Conservation (phyloP, 2,113 vertebrate genomes). For the Scomber scombrus region DNA sequence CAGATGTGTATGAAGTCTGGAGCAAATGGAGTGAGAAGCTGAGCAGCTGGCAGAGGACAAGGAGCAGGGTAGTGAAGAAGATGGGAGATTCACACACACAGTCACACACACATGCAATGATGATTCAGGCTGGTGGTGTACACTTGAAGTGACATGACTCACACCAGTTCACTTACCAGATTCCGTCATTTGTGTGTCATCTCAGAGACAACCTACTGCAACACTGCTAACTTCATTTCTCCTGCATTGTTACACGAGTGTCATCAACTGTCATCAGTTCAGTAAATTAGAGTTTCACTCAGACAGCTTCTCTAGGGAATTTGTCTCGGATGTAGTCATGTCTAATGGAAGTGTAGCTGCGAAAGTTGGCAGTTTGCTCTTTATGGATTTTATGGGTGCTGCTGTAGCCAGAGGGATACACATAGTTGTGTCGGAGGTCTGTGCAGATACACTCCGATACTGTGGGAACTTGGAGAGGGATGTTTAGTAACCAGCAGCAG, state of each 20-base stretch:
- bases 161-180: conserved; percentile 70
- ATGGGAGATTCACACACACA: conserved; percentile 45
- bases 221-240: conserved; percentile 68
- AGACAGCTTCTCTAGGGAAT: conserved; percentile 62
- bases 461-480: conserved; percentile 3
- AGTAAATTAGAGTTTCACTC: conserved; percentile 68
- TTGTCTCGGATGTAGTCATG: conserved; percentile 58
- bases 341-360: conserved; percentile 67
- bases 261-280: conserved; percentile 74
- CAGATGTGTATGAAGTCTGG: conserved; percentile 85
- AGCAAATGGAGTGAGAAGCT: conserved; percentile 84
- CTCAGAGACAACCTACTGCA: conserved; percentile 48
- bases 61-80: conserved; percentile 67
- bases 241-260: conserved; percentile 59
- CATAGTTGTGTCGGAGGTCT: conserved; percentile 18
- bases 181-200: conserved; percentile 73
- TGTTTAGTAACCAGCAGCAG: conserved; percentile 57
- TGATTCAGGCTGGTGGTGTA: conserved; percentile 47
- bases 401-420: conserved; percentile 42
- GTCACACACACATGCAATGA: conserved; percentile 12
- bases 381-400: conserved; percentile 47
- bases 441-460: conserved; percentile 25
- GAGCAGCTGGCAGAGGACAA: conserved; percentile 82
- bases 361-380: conserved; percentile 54
- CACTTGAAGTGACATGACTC: conserved; percentile 66